Evolutionary conservation across 2,113 vertebrate genomes (phyloP), one percentile per base, ranked within the genome.

Genomic region (Halichoeres trimaculatus): DNA sequence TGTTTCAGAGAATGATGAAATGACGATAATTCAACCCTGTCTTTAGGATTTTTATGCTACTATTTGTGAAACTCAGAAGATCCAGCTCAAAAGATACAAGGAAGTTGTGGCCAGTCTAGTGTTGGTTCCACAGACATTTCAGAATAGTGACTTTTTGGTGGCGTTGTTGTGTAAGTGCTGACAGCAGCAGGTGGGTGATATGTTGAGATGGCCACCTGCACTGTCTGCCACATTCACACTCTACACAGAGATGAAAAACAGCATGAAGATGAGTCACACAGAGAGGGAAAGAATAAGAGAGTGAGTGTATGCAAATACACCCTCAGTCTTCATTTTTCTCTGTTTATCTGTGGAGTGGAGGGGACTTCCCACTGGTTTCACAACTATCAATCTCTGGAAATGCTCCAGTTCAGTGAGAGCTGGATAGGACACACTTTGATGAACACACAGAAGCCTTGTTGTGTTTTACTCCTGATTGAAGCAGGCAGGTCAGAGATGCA

Each of bases 221-320:
- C 88, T 79, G 91, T 92, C 90, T 93, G 79, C 88, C 88, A 90
- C 87, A 84, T 88, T 57, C 81, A 86, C 86, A 85, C 74, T 74
- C 35, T 79, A 76, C 83, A 80, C 82, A 53, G 76, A 43, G 60
- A 69, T 61, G 61, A 86, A 80, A 80, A 81, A 72, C 85, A 65
- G 79, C 52, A 74, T 76, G 73, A 30, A 23, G 60, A 86, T 92
- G 88, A 90, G 69, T 89, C 88, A 90, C 53, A 47, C 24, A 19
- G n/a, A 56, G 26, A 38, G 43, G 59, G 63, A 54, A 47, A 71
- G 62, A 70, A 26, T 47, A 14, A 62, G 22, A 54, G 56, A 19
- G 70, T 34, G 69, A 54, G 75, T 50, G 62, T 73, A 89, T 87
- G 85, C 88, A 85, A 92, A 92, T 84, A 74, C 71, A 17, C 80